phyloP scores from a whole-genome alignment of 2,888 invertebrate species.

The Pegoplata infirma region DNA sequence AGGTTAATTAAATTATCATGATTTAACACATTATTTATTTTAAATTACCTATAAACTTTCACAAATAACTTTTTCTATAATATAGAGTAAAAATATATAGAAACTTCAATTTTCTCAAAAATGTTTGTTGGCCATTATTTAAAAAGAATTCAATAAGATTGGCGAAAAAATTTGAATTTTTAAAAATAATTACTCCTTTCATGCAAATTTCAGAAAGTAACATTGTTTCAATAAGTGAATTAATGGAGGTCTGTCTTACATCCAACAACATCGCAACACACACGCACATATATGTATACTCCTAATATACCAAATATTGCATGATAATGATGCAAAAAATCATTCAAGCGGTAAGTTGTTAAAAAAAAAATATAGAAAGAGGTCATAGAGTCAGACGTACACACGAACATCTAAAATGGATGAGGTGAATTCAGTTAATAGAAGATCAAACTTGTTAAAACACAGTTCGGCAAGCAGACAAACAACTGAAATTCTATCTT shows the following conservation, averaged over 20 bases:
- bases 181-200: no score
- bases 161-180: no score
- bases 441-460: constrained; percentile 39
- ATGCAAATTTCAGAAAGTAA: no score
- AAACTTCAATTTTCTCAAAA: no score
- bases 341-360: constrained; percentile 39
- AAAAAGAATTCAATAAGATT: no score
- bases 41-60: constrained; percentile 35
- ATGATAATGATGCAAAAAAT: constrained; percentile 41
- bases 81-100: background rate
- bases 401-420: constrained; percentile 4
- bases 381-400: constrained; percentile 38
- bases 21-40: constrained; percentile 50
- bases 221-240: no score
- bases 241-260: no score
- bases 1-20: constrained; percentile 38
- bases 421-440: constrained; percentile 47
- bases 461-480: constrained; percentile 26
- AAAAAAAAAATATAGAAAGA: no score
- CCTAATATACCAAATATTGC: constrained; percentile 18
- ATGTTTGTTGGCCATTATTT: no score
- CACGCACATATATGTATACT: background rate
- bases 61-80: constrained; percentile 27
- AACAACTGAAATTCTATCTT: constrained; percentile 13
- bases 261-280: background rate